phyloP scores from a whole-genome alignment of 1,140 invertebrate species.

The Rhopalosiphum padi region DNA sequence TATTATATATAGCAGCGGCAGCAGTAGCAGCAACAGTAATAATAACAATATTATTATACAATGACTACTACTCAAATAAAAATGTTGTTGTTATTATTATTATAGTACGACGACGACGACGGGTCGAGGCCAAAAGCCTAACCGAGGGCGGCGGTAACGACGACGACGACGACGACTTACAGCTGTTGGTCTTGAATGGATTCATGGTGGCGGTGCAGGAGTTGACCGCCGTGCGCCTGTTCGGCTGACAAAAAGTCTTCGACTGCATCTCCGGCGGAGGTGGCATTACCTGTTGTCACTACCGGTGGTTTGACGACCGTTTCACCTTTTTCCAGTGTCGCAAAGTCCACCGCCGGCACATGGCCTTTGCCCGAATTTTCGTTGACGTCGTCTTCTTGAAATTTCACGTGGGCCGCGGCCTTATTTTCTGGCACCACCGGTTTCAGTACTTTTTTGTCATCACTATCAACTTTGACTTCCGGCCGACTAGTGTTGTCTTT shows the following conservation, averaged over 20 bases:
- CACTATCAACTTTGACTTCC: neutral
- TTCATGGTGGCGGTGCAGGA: neutral
- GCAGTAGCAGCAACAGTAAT: neutral
- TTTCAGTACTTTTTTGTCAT: neutral
- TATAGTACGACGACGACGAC: neutral
- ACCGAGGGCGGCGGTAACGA: neutral
- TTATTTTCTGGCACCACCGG: neutral
- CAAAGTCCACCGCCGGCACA: neutral
- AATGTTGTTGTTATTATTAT: neutral
- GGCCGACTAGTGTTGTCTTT: neutral
- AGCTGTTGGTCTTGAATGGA: slow-evolving; percentile 52
- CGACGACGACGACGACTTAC: slow-evolving; percentile 37
- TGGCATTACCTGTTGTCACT: too few relatives aligned
- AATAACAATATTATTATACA: slow-evolving; percentile 9
- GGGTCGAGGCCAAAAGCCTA: neutral
- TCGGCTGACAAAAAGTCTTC: slow-evolving; percentile 9
- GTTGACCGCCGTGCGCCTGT: slow-evolving; percentile 4
- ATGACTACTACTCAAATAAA: slow-evolving; percentile 5
- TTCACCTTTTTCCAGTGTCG: neutral
- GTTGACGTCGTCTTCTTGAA: neutral
- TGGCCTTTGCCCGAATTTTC: neutral
- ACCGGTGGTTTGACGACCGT: neutral
- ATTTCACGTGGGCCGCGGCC: neutral
- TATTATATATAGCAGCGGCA: neutral
- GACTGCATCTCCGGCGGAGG: neutral